Evolutionary conservation across 2,113 vertebrate species (phyloP).

Genomic region (Hyperoodon ampullatus): DNA sequence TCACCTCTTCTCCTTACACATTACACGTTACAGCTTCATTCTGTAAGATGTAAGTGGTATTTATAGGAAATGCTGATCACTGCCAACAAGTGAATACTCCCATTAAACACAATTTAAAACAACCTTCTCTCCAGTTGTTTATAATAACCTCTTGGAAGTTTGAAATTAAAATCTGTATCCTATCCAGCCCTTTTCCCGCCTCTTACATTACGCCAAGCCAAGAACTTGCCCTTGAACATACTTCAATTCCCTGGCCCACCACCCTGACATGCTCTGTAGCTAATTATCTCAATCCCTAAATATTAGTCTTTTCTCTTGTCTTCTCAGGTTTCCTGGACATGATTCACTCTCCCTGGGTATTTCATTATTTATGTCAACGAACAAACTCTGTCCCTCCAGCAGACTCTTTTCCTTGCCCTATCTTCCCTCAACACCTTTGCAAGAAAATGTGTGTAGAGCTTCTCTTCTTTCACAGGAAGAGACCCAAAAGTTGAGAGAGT

Average conservation of each 20-base stretch:
- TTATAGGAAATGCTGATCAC: conserved; percentile 67
- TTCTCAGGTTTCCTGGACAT: conserved; percentile 71
- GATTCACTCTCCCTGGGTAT: conserved; percentile 63
- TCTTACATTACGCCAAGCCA: conserved; percentile 68
- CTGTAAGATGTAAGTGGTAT: conserved; percentile 59
- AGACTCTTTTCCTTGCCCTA: neutral
- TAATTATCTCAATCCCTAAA: conserved; percentile 73
- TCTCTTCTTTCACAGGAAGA: conserved; percentile 47
- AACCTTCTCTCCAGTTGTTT: conserved; percentile 78
- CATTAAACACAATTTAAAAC: conserved; percentile 70
- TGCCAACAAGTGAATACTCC: conserved; percentile 71
- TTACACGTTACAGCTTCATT: conserved; percentile 43
- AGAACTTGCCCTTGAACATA: conserved; percentile 74
- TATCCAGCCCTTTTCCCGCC: conserved; percentile 55
- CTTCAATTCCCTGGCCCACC: conserved; percentile 64
- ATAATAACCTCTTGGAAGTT: conserved; percentile 76
- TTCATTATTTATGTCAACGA: conserved; percentile 54
- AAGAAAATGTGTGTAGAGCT: neutral
- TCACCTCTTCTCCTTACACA: conserved; percentile 56
- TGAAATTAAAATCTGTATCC: conserved; percentile 76
- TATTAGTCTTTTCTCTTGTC: conserved; percentile 71
- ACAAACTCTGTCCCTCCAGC: conserved; percentile 48
- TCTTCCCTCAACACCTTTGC: conserved; percentile 43
- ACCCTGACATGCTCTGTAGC: conserved; percentile 67
- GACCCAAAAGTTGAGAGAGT: neutral